A percentile compares a stretch with the other conserved stretches of the same genome.
phyloP scores from a whole-genome alignment of 2,797 vertebrate genomes.

The Oryzias dopingdopingensis region DNA sequence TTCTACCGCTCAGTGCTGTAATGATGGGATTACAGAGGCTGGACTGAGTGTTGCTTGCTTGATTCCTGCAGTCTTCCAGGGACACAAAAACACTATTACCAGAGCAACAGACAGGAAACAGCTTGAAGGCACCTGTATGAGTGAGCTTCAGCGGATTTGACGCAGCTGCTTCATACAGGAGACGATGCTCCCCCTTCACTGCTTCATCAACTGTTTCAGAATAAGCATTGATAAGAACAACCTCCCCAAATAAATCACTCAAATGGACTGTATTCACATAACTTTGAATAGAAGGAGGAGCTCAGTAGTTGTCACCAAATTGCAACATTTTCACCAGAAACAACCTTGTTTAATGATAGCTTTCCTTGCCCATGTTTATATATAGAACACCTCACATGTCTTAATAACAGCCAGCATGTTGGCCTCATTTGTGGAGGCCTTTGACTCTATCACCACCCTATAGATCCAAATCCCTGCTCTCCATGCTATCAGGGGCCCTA shows the following conservation, averaged over 20 bases:
- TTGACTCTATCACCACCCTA: constrained; percentile 54
- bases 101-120: constrained; percentile 75
- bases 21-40: constrained; percentile 52
- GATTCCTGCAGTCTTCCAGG: constrained; percentile 58
- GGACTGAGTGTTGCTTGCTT: constrained; percentile 37
- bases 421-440: constrained; percentile 38
- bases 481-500: constrained; percentile 67
- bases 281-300: constrained; percentile 1
- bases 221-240: constrained; percentile 18
- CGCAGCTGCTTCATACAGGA: constrained; percentile 71
- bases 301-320: neutral
- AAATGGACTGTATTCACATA: constrained; percentile 19
- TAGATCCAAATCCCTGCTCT: constrained; percentile 45
- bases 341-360: neutral
- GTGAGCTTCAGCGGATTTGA: constrained; percentile 71
- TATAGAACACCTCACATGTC: constrained; percentile 7
- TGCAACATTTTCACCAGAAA: neutral
- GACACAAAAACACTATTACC: constrained; percentile 73
- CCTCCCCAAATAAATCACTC: constrained; percentile 1
- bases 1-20: constrained; percentile 52
- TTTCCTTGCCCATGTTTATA: neutral
- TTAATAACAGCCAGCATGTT: constrained; percentile 32
- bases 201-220: constrained; percentile 63
- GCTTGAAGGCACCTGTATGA: constrained; percentile 77
- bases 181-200: constrained; percentile 51